These are phyloP conservation scores for Bradypodion pumilum DNA, from an alignment of 2,797 vertebrate genomes.

Conservation along the genomic window DNA sequence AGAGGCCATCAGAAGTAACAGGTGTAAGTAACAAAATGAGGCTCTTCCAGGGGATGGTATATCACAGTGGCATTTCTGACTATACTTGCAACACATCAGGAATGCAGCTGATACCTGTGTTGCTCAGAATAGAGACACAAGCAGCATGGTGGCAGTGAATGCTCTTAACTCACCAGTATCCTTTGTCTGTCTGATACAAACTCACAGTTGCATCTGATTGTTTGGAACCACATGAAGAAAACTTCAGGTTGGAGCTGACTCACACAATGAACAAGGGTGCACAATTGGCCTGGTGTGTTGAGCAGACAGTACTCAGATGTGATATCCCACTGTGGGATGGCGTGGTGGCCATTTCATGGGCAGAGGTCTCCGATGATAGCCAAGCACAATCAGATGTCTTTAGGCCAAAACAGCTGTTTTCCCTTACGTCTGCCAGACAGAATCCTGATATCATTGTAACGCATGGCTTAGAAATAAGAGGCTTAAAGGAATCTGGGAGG, in stretches of 20 bases:
- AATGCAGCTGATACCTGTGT: background rate
- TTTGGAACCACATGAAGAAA: background rate
- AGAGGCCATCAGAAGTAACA: background rate
- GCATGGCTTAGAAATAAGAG: background rate
- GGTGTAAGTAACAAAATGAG: background rate
- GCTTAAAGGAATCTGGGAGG: constrained; percentile 23
- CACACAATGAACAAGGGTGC: background rate
- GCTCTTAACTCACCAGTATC: background rate
- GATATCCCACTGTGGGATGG: background rate
- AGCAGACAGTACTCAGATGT: background rate
- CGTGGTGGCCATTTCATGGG: background rate
- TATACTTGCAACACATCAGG: background rate
- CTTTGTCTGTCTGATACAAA: background rate
- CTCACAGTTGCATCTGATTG: background rate
- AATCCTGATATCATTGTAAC: background rate
- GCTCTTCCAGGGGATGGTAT: background rate
- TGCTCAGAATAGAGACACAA: background rate
- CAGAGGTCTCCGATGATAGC: background rate
- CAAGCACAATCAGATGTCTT: constrained; percentile 12
- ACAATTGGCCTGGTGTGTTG: background rate
- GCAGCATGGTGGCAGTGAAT: background rate
- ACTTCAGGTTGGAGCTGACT: background rate
- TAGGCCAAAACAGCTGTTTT: constrained; percentile 25
- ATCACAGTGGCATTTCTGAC: background rate
- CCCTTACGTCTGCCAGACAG: constrained; percentile 32